Base-by-base conservation (phyloP, 2,797 vertebrate species). In the Aeoliscus strigatus region DNA sequence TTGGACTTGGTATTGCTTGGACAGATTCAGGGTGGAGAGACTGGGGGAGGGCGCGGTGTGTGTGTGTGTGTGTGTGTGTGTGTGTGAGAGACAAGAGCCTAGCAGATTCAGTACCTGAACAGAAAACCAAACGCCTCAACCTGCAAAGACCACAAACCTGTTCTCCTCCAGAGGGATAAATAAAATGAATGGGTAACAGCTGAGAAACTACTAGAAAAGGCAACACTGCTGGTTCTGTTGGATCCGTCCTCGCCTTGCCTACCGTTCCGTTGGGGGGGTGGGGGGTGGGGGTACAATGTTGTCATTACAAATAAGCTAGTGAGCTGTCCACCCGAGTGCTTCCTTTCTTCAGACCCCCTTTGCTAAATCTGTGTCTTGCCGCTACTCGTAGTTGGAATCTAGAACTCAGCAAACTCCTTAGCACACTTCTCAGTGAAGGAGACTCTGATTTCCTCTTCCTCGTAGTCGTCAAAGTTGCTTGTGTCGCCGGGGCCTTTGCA, bases 391-490 rank as follows among this genome's bases (percentile, higher is more conserved):
- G 79, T 71, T 44, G 73, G 68, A 52, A 83, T 80, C 85, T 93
- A 96, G 85, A 96, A 96, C 71, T 96, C 94, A 1, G 90, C 82
- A 80, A 96, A 96, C 88, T 96, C 93, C 87, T 94, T 96, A 81
- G 87, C 89, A 75, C 92, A 95, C 76, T 96, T 95, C 82, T 96
- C 93, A 46, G 88, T 91, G 86, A 94, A 87, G 75, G 92, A 96
- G 67, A 96, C 89, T 75, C 91, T 68, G 85, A 96, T 93, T 72
- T 94, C 92, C 75, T 96, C 94, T 70, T 96, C 94, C 51, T 96
- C 93, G 32, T 96, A 96, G 82, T 96, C 94, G 2, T 96, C 93
- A 23, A 96, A 96, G 88, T 96, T 96, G 90, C 93, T 96, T 6
- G 92, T 94, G 86, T 96, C 93, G 1, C 94, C 93, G 0, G 94